A percentile compares a stretch with the other conserved stretches of the same genome.
These are phyloP conservation scores for Protodeltote pygarga DNA, from an alignment of 2,888 invertebrate species.

Conservation along the genomic window DNA sequence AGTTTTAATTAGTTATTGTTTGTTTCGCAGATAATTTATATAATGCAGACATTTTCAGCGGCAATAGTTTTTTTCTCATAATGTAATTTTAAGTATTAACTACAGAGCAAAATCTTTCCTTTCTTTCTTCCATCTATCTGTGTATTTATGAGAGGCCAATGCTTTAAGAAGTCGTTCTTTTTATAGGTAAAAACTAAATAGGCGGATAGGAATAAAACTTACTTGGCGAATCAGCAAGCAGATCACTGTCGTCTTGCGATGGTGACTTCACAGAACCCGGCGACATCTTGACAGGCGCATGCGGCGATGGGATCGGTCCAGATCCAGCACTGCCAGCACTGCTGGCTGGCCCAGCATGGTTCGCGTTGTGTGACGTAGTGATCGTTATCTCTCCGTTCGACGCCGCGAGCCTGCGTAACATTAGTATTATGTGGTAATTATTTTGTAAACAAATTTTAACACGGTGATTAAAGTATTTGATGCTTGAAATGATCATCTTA, in stretches of 20 bases:
- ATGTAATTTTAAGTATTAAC: too few relatives aligned
- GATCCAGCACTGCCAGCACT: slow-evolving; percentile 78
- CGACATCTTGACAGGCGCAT: slow-evolving; percentile 88
- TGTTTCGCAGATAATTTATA: too few relatives aligned
- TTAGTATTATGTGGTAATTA: slow-evolving; percentile 40
- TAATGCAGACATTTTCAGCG: too few relatives aligned
- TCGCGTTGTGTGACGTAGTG: slow-evolving; percentile 90
- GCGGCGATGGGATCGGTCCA: slow-evolving; percentile 80
- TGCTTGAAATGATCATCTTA: slow-evolving; percentile 4
- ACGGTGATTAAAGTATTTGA: slow-evolving; percentile 10
- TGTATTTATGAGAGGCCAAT: too few relatives aligned
- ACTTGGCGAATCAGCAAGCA: slow-evolving; percentile 95
- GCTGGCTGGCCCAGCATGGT: slow-evolving; percentile 81
- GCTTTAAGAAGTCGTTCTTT: too few relatives aligned
- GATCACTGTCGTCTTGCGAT: slow-evolving; percentile 89
- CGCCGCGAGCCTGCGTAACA: slow-evolving; percentile 88
- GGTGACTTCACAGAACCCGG: slow-evolving; percentile 88
- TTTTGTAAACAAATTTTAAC: slow-evolving; percentile 22
- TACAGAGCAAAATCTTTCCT: too few relatives aligned
- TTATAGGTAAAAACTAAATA: too few relatives aligned
- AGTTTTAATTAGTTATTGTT: background rate
- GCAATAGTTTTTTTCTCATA: too few relatives aligned
- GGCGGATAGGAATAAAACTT: too few relatives aligned
- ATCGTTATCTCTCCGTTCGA: slow-evolving; percentile 94
- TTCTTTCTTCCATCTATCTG: too few relatives aligned